phyloP scores from a whole-genome alignment of 2,888 invertebrate genomes.

The Podotricha telesiphe region DNA sequence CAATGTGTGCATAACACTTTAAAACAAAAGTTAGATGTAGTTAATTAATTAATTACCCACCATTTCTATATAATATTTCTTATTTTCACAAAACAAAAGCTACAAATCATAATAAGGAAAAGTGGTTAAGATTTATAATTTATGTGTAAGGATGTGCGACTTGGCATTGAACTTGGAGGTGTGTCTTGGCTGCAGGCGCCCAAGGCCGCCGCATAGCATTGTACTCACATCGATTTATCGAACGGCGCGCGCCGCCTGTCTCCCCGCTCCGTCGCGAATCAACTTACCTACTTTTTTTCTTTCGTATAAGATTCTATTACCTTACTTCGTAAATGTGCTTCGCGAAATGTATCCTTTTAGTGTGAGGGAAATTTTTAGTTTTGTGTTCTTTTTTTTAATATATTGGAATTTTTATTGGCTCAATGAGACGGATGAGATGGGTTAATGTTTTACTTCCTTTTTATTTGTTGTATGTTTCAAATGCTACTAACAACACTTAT shows the following conservation, averaged over 20 bases:
- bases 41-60: too few relatives aligned
- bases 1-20: too few relatives aligned
- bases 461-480: too few relatives aligned
- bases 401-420: not conserved
- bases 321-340: constrained; percentile 36
- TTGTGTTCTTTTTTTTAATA: constrained; percentile 2
- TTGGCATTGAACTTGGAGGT: constrained; percentile 83
- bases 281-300: constrained; percentile 51
- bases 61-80: too few relatives aligned
- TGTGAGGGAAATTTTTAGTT: not conserved
- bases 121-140: constrained; percentile 33
- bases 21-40: too few relatives aligned
- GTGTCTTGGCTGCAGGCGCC: constrained; percentile 76
- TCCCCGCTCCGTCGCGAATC: constrained; percentile 52
- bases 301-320: constrained; percentile 41
- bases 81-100: not conserved
- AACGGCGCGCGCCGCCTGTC: constrained; percentile 76
- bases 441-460: too few relatives aligned
- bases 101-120: not conserved
- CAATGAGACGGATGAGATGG: not conserved
- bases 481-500: too few relatives aligned
- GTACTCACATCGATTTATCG: constrained; percentile 80
- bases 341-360: constrained; percentile 23
- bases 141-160: constrained; percentile 48
- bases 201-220: constrained; percentile 77